Evolutionary conservation across 2,888 invertebrate genomes (phyloP), one percentile per base, ranked within the genome.

Genomic region (Selenia dentaria): DNA sequence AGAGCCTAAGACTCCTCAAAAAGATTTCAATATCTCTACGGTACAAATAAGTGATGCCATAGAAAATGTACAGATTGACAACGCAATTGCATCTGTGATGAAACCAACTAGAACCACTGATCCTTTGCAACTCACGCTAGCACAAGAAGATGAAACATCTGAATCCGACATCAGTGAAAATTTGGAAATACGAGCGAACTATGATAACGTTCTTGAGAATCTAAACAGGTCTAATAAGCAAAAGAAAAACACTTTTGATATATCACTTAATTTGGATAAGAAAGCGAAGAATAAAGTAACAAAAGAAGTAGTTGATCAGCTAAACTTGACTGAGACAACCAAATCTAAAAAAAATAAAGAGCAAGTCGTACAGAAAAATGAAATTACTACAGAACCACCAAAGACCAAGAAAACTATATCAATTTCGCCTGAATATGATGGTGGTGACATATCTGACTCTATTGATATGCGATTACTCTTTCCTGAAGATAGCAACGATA

Each of bases 401-500:
- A 50, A 49, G 27, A 43, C 38, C 18, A 44, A 6, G 18, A 6
- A 47, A 13, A 54, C 40, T 31, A 31, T 50, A 16, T 38, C 41
- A 26, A 40, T 28, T 13, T 25, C 28, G 9, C 37, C 50, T 2
- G 35, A 27, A 5, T 22, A 22, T 24, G 47, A 59, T 11, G 65
- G 67, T 16, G 74, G 71, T 43, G 62, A 63, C 24, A 75, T 75
- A 8, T 84, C 85, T 2, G 80, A 81, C 63, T 80, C 79, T 8
- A 82, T 86, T 52, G 78, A 84, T 54, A 67, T 89, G 62, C 70
- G 77, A 47, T 62, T 88, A 18, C 56, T 89, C 8, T 86, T 89
- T 54, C 73, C 83, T 47, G 87, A 88, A 60, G 83, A 87, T 14
- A 87, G 84, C 44, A 78, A 70, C 56, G 78, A 74, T 33, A 73